Evolutionary conservation across 2,888 invertebrate genomes (phyloP), one percentile per base, ranked within the genome.

Genomic region (Noctuana brunneofusca): DNA sequence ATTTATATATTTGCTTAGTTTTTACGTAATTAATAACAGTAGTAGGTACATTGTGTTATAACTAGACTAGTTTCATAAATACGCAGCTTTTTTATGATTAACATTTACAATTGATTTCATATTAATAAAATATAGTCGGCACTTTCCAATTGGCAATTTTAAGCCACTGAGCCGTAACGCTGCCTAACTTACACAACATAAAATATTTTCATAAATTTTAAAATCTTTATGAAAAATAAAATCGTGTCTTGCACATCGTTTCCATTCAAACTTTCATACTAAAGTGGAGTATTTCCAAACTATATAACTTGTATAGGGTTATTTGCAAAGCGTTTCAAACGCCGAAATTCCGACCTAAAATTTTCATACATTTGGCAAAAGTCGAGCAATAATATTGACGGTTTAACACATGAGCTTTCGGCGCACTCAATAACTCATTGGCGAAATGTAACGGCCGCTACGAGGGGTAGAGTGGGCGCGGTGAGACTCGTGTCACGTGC

Each of bases 371-470:
- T 63, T 63, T 56, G 55, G 64, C 65, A 52, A 65, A 64, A 64
- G 65, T 63, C 64, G 60, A 63, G 66, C 62, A 65, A 65, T 67
- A 64, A 64, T 76, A 78, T 78, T 74, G 75, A 71, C 75, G 78
- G 71, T 81, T 80, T 78, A 81, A 83, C 83, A 85, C 84, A 84
- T 83, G 83, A 87, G 85, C 83, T 80, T 81, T 83, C 79, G 71
- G 82, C 80, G 76, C 81, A 88, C 88, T 89, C 89, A 87, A 90
- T 90, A 90, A 90, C 88, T 91, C 90, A 91, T 89, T 89, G 89
- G 62, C 83, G 77, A 87, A 87, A 84, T 85, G 86, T 73, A 73
- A 66, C 72, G 66, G 56, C 62, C 62, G 48, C 49, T 68, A 65
- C 66, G 81, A 83, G 75, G 81, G 82, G 79, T 43, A 79, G 73